Conservation (phyloP, 2,797 vertebrate species). For the Cyprinella venusta region DNA sequence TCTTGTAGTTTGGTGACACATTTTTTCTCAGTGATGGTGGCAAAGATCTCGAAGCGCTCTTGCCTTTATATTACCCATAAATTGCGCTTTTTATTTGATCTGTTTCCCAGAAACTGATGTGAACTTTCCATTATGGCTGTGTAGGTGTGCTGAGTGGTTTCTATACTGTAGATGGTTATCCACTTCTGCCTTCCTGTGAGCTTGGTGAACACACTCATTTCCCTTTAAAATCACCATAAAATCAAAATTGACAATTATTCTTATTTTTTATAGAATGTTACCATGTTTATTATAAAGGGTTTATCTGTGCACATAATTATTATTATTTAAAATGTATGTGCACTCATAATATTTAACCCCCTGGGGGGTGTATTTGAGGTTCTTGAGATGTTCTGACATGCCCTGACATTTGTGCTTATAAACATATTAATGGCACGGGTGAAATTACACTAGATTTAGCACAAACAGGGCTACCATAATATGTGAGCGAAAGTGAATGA, state of each 20-base stretch:
- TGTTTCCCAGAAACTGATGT: slow-evolving; percentile 35
- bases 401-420: too few species aligned
- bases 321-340: not conserved
- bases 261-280: not conserved
- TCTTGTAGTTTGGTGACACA: slow-evolving; percentile 19
- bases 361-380: too few species aligned
- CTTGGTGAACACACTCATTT: not conserved
- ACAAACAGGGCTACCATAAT: too few species aligned
- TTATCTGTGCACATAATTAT: not conserved
- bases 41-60: not conserved
- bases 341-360: not conserved
- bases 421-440: too few species aligned
- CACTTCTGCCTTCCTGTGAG: slow-evolving; percentile 14
- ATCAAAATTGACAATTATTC: not conserved
- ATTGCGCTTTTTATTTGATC: slow-evolving; percentile 39
- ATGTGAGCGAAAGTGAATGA: too few species aligned
- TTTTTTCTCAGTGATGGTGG: slow-evolving; percentile 29
- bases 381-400: too few species aligned
- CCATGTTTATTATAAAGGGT: not conserved
- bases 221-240: not conserved
- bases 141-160: slow-evolving; percentile 46
- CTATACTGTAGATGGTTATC: slow-evolving; percentile 34
- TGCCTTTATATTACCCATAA: slow-evolving; percentile 35
- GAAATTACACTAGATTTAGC: too few species aligned
- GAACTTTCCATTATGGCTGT: slow-evolving; percentile 36